phyloP scores from a whole-genome alignment of 2,888 invertebrate species.

The Zonitis immaculata region DNA sequence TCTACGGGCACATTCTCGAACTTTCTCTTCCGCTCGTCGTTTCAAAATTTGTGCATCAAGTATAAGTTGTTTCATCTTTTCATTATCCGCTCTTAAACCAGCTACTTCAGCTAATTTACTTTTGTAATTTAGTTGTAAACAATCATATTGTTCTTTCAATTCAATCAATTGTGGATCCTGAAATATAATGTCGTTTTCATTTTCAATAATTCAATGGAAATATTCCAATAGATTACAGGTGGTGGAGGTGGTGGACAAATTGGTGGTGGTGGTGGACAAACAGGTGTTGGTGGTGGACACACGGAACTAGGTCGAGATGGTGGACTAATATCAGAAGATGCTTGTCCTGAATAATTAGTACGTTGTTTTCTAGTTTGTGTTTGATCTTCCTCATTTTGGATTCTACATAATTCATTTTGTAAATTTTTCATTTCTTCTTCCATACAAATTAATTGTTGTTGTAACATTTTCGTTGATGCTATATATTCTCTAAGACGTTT shows the following conservation, averaged over 20 bases:
- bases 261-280: conserved; percentile 15
- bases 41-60: conserved; percentile 49
- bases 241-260: conserved; percentile 13
- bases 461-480: conserved; percentile 49
- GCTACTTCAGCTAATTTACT: conserved; percentile 64
- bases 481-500: conserved; percentile 46
- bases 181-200: conserved; percentile 41
- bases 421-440: conserved; percentile 58
- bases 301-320: too few species aligned
- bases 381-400: conserved; percentile 52
- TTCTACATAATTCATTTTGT: conserved; percentile 50
- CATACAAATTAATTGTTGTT: conserved; percentile 56
- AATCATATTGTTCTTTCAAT: conserved; percentile 57
- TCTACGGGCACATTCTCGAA: conserved; percentile 56
- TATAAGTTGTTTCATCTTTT: conserved; percentile 48
- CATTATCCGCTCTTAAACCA: conserved; percentile 51
- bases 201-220: conserved; percentile 7
- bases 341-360: too few species aligned
- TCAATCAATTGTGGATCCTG: conserved; percentile 57
- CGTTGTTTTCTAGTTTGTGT: conserved; percentile 43
- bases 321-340: conserved; percentile 9
- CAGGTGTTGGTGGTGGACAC: conserved; percentile 32
- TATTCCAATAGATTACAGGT: conserved; percentile 1
- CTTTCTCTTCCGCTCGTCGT: conserved; percentile 56
- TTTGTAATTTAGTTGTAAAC: conserved; percentile 64